Evolutionary conservation across 2,797 vertebrate species (phyloP).

Genomic region (Fundulus diaphanus): DNA sequence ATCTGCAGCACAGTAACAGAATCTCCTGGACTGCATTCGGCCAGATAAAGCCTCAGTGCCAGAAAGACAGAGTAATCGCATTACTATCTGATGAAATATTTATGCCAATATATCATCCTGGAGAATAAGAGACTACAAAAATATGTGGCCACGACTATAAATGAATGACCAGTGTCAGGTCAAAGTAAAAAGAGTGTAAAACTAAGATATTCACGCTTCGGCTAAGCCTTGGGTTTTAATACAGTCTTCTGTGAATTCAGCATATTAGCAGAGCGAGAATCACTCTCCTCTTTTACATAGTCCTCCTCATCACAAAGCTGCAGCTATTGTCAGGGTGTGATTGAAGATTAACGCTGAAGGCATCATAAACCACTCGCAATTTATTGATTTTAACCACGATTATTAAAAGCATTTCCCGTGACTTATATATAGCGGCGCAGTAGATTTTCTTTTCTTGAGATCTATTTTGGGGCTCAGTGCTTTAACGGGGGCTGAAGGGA

Average conservation of each 20-base stretch:
- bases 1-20: constrained; percentile 79
- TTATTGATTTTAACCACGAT: constrained; percentile 48
- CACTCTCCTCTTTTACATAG: constrained; percentile 51
- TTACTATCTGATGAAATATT: constrained; percentile 88
- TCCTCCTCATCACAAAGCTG: constrained; percentile 29
- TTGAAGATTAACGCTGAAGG: constrained; percentile 26
- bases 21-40: constrained; percentile 71
- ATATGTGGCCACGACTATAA: constrained; percentile 79
- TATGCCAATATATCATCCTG: constrained; percentile 86
- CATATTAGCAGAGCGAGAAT: constrained; percentile 69
- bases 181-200: constrained; percentile 73
- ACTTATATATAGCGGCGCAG: constrained; percentile 9
- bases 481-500: constrained; percentile 50
- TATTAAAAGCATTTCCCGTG: constrained; percentile 36
- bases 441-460: constrained; percentile 18
- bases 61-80: constrained; percentile 85
- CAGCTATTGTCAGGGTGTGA: constrained; percentile 43
- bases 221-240: constrained; percentile 65
- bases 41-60: constrained; percentile 78
- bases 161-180: constrained; percentile 83
- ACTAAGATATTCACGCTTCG: constrained; percentile 69
- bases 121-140: constrained; percentile 83
- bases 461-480: constrained; percentile 8
- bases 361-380: constrained; percentile 21
- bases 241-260: constrained; percentile 67